These are phyloP conservation scores for Synergus umbraculus DNA, from an alignment of 2,888 invertebrate species.

Conservation along the genomic window DNA sequence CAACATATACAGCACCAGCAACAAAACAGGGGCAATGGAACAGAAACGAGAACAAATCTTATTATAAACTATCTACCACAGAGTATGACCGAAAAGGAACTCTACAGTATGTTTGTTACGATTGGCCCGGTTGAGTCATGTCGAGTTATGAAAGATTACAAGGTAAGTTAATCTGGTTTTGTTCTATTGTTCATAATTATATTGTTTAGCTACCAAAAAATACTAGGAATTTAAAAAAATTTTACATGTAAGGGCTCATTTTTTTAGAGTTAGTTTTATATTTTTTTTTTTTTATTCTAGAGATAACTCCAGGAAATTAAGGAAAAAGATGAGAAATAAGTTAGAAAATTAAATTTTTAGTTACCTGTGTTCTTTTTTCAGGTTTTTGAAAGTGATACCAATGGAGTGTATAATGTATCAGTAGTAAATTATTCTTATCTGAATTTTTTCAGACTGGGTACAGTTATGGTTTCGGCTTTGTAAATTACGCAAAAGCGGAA, in stretches of 20 bases:
- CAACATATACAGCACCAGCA: slow-evolving; percentile 56
- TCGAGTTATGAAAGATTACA: slow-evolving; percentile 94
- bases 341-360: not conserved
- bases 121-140: slow-evolving; percentile 94
- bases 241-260: too few species aligned
- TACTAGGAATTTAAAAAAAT: too few species aligned
- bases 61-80: slow-evolving; percentile 98
- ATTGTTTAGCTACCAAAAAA: too few species aligned
- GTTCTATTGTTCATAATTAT: too few species aligned
- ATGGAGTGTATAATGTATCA: not conserved
- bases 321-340: too few species aligned
- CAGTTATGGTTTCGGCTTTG: slow-evolving; percentile 97
- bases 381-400: not conserved
- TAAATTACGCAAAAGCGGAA: slow-evolving; percentile 91
- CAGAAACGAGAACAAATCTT: slow-evolving; percentile 85
- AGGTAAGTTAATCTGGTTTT: slow-evolving; percentile 79
- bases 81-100: slow-evolving; percentile 93
- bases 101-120: slow-evolving; percentile 92
- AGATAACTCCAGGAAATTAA: too few species aligned
- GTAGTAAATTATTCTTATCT: slow-evolving; percentile 32
- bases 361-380: slow-evolving; percentile 25
- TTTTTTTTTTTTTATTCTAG: too few species aligned
- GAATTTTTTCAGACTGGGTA: slow-evolving; percentile 86
- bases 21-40: slow-evolving; percentile 60
- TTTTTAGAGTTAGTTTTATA: too few species aligned